A percentile compares a stretch with the other conserved stretches of the same genome.
Evolutionary conservation across 2,888 invertebrate genomes (phyloP).

Genomic region (Dolichomitus sp.): DNA sequence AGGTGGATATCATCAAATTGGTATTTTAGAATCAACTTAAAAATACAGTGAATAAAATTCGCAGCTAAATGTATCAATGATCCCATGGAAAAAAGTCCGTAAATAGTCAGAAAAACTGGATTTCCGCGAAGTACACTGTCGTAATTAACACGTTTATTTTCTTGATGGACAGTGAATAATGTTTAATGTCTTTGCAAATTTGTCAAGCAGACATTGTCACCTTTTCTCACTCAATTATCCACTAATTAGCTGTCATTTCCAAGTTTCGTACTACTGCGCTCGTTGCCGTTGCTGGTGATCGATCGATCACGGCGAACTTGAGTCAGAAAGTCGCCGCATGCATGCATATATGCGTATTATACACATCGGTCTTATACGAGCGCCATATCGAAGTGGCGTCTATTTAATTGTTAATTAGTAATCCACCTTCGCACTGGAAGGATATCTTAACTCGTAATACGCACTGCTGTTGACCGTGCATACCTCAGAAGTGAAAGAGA

Average conservation of each 20-base stretch:
- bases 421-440: constrained; percentile 68
- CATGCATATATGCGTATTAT: constrained; percentile 49
- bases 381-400: constrained; percentile 41
- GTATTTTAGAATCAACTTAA: no score
- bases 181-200: constrained; percentile 7
- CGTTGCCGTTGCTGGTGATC: constrained; percentile 36
- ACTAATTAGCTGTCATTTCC: constrained; percentile 56
- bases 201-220: constrained; percentile 3
- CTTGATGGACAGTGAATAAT: not conserved
- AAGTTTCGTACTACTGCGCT: not conserved
- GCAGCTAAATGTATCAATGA: no score
- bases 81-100: not conserved
- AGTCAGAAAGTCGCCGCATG: constrained; percentile 57
- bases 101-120: not conserved
- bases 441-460: constrained; percentile 20
- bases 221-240: constrained; percentile 58
- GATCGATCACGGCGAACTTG: constrained; percentile 51
- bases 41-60: no score
- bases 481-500: constrained; percentile 53
- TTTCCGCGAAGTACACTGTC: not conserved
- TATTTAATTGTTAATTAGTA: constrained; percentile 69
- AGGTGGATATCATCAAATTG: no score
- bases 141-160: not conserved
- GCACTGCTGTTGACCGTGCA: constrained; percentile 14
- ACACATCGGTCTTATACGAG: constrained; percentile 53